Evolutionary conservation across 2,797 vertebrate species (phyloP).

Genomic region (Myioborus melanocephalus): DNA sequence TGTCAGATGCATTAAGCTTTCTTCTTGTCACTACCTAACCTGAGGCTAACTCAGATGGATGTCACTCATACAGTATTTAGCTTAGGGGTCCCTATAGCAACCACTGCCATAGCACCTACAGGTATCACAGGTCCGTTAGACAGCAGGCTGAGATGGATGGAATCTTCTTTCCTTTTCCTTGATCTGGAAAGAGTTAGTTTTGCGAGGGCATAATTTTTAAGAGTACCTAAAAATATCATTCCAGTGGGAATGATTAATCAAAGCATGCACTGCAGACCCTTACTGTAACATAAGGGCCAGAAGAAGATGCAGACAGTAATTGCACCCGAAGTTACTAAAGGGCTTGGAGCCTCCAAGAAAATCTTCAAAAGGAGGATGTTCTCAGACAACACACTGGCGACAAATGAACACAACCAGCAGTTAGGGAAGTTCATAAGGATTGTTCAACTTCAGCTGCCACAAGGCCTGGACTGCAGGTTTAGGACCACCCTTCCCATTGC

Average conservation of each 20-base stretch:
- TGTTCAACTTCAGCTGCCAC: neutral
- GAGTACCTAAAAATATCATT: neutral
- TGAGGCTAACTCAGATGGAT: conserved; percentile 37
- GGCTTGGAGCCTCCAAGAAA: neutral
- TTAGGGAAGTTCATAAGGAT: neutral
- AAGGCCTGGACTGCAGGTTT: neutral
- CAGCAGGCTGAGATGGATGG: neutral
- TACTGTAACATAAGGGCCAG: neutral
- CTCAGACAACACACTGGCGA: neutral
- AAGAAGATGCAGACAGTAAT: neutral
- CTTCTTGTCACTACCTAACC: neutral
- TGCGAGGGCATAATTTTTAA: neutral
- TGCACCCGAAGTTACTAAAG: neutral
- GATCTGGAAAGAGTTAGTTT: neutral
- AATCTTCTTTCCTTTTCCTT: neutral
- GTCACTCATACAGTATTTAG: conserved; percentile 6
- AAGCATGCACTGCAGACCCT: neutral
- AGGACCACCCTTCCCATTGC: neutral
- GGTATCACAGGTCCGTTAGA: neutral
- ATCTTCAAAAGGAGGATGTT: neutral
- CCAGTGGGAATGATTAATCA: neutral
- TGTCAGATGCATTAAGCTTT: conserved; percentile 26
- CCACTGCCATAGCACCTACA: neutral
- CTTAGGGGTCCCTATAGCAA: conserved; percentile 45
- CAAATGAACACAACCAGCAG: neutral